Evolutionary conservation across 2,797 vertebrate species (phyloP), one percentile per base, ranked within the genome.

Genomic region (Pelochelys cantorii): DNA sequence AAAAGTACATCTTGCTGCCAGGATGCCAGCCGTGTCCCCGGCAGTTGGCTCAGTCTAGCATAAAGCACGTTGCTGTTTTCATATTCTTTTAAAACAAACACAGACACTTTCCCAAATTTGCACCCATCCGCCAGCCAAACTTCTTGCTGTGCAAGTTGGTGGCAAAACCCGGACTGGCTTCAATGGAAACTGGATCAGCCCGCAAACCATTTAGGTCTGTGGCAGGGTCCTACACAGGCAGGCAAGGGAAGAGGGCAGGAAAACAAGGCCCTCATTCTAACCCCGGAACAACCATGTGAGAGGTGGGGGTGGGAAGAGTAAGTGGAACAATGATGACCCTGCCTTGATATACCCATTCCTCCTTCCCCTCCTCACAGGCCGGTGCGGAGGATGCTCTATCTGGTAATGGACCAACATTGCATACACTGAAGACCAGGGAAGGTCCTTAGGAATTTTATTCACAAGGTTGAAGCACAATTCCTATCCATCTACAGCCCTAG

Each of bases 11-110:
- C 79, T 90, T 29, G 42, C 88, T 92, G 84, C 60, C 3, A 6
- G 7, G 11, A 34, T 8, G 68, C 74, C 89, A 84, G 42, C 48
- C 89, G 34, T 15, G 22, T 90, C 79, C 87, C 75, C 91, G 62
- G 81, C 81, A 95, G 75, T 34, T 90, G 80, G 86, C 79, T 88
- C 29, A 62, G 31, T 55, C 93, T 90, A 88, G 31, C 68, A 86
- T 74, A 85, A 12, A 86, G n/a, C 1, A 10, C 92, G 20, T 31
- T 90, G 57, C 71, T 91, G 75, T 88, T 91, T 88, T 82, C 11
- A 54, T 62, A 92, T 88, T 87, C 25, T 90, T 93, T 85, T 92
- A 88, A 94, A 96, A 93, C 71, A 93, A 60, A 86, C 68, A 78
- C 25, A 85, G 7, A 1, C 75, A 74, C 75, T 74, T 83, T 89